Conservation (phyloP, 2,797 vertebrate genomes). For the Molossus molossus region DNA sequence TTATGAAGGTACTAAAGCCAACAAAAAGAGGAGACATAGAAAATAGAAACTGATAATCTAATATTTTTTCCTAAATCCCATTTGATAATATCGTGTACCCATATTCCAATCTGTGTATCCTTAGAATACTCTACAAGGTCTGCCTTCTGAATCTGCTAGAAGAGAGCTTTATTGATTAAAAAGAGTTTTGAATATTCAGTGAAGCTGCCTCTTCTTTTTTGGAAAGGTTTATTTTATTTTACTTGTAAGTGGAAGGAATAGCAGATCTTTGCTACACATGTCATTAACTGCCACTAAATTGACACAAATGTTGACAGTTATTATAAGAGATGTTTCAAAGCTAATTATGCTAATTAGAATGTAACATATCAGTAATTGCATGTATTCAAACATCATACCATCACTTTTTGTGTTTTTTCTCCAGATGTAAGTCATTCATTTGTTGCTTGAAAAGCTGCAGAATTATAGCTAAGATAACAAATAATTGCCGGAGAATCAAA, state of each 20-base stretch:
- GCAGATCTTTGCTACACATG: slow-evolving; percentile 84
- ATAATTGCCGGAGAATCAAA: slow-evolving; percentile 87
- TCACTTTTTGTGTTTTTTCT: slow-evolving; percentile 86
- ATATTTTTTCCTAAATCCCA: background rate
- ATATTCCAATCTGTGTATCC: background rate
- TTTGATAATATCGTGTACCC: background rate
- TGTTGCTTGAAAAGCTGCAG: slow-evolving; percentile 83
- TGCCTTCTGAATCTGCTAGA: background rate
- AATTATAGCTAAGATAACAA: slow-evolving; percentile 87
- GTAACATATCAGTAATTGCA: slow-evolving; percentile 86
- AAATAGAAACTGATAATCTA: background rate
- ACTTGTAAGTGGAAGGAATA: slow-evolving; percentile 75
- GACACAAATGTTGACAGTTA: slow-evolving; percentile 87
- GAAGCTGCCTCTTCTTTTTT: slow-evolving; percentile 15
- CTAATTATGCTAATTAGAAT: slow-evolving; percentile 89
- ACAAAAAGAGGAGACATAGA: background rate
- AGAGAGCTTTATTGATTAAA: slow-evolving; percentile 31
- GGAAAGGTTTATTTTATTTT: slow-evolving; percentile 69
- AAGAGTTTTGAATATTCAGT: slow-evolving; percentile 46
- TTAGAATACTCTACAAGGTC: background rate
- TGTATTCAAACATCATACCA: slow-evolving; percentile 87
- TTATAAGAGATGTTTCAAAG: slow-evolving; percentile 87
- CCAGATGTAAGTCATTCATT: slow-evolving; percentile 87
- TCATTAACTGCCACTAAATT: slow-evolving; percentile 87
- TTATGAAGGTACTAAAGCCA: background rate